Base-by-base conservation (phyloP, 2,113 vertebrate genomes). In the Sceloporus tristichus region DNA sequence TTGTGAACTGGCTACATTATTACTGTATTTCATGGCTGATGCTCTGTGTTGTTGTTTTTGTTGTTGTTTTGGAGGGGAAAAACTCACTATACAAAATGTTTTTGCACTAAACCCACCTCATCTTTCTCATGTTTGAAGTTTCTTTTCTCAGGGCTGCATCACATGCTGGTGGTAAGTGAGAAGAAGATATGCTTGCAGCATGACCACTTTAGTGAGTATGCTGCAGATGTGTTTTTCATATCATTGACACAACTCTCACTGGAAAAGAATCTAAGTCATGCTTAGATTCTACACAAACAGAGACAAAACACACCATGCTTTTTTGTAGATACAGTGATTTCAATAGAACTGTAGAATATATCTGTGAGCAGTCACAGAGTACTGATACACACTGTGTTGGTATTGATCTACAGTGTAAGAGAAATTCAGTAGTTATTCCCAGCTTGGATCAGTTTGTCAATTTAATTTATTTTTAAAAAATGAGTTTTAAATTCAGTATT, bases 81-180 rank as follows among this genome's bases (percentile, higher is more conserved):
- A 48, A 16, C 23, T 82, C 11, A 59, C 34, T 23, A 25, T 7
- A 84, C 76, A 54, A 9, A 81, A 80, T n/a, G 34, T 40, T 59
- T 56, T 77, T 88, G 86, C 59, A 77, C 48, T 79, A 75, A n/a
- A 40, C 14, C 0, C 16, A 84, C 25, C 14, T 34, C 2, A 38
- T 23, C n/a, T 79, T 84, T 80, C n/a, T 80, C n/a, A 34, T 85
- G 25, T n/a, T 40, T n/a, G 40, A 79, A 75, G 13, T 80, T 84
- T 70, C 38, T 90, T 56, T 56, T 38, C 73, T 77, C 80, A 78
- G 73, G 80, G n/a, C 70, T 83, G 42, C 59, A 40, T 77, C 73
- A 59, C 34, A 73, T 38, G 53, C 13, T 62, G 59, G 18, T 62
- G 18, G 13, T 59, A 10, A 73, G 68, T 13, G n/a, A 38, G 75